Evolutionary conservation across 35 echinoderm and acorn worm genomes (phyloP), one percentile per base, ranked within the genome.

Genomic region (Apostichopus parvimensis): DNA sequence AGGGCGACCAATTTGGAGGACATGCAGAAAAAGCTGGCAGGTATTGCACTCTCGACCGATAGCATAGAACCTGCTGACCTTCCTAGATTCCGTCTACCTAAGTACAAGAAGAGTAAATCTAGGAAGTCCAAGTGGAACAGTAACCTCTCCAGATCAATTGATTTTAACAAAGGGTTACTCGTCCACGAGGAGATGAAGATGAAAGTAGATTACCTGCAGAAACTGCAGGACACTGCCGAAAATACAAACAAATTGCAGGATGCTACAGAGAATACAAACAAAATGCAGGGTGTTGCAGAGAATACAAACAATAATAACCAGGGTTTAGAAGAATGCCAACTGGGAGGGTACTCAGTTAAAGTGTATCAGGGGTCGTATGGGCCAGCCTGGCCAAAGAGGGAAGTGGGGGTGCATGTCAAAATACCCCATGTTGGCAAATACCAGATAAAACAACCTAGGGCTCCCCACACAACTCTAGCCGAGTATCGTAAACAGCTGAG

Each of bases 21-120:
- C 57, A 92, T 96, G 92, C 92, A 95, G 60, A 95, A 93, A 45
- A 98, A 96, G 78, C 68, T 96, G 73, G 93, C 97, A 98, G 97
- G 97, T 98, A 98, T 92, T 80, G 45, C 73, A 14, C n/a, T 90
- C 59, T 87, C 57, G 10, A 87, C 57, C 64, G 85, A 87, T 87
- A 64, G 3, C 57, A 82, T 82, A 54, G 79, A 82, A 17, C 79
- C 79, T 57, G 79, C 52, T 82, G 54, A 56, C 79, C 2, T 82
- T 56, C 79, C 79, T 55, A 20, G n/a, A 52, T 92, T 65, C 65
- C 52, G 80, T 54, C 80, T 92, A 21, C 78, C 91, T 57, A 83
- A 83, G 65, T 83, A 87, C 53, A 81, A 92, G 91, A 92, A 92
- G 54, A 79, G 23, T 8, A 92, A 92, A 75, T 73, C 68, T 9